Conservation (phyloP, 2,113 vertebrate species). For the Notiomystis cincta region DNA sequence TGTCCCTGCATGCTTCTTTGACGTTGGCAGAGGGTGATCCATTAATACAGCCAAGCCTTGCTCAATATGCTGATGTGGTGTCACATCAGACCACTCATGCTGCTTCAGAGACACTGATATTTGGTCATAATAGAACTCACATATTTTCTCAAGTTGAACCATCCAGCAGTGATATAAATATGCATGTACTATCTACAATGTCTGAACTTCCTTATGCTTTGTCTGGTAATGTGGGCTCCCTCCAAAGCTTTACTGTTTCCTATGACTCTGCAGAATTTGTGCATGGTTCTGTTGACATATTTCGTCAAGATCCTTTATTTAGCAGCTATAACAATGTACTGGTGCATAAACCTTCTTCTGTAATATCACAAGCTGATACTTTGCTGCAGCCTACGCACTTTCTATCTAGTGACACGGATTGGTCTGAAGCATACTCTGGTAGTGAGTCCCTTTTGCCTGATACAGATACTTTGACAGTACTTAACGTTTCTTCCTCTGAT, state of each 20-base stretch:
- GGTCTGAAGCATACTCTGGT: slow-evolving; percentile 74
- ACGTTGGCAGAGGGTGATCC: slow-evolving; percentile 76
- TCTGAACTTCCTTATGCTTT: slow-evolving; percentile 72
- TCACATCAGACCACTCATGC: slow-evolving; percentile 68
- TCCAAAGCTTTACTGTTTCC: slow-evolving; percentile 70
- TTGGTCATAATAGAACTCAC: slow-evolving; percentile 72
- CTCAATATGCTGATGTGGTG: slow-evolving; percentile 73
- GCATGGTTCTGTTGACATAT: slow-evolving; percentile 68
- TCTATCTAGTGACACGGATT: slow-evolving; percentile 75
- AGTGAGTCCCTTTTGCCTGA: slow-evolving; percentile 75
- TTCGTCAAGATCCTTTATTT: slow-evolving; percentile 64
- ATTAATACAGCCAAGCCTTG: slow-evolving; percentile 72
- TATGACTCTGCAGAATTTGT: slow-evolving; percentile 62
- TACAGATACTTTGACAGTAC: slow-evolving; percentile 62
- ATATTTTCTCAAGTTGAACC: slow-evolving; percentile 73
- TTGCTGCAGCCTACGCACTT: slow-evolving; percentile 75
- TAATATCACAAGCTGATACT: slow-evolving; percentile 60
- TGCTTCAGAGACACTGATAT: slow-evolving; percentile 78
- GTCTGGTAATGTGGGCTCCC: slow-evolving; percentile 72
- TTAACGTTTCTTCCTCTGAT: slow-evolving; percentile 68
- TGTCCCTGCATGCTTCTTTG: slow-evolving; percentile 81
- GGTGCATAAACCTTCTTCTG: slow-evolving; percentile 66
- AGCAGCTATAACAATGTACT: slow-evolving; percentile 65
- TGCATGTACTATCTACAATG: slow-evolving; percentile 78
- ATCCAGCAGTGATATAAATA: slow-evolving; percentile 74